Base-by-base conservation (phyloP, 1,140 invertebrate genomes). In the Tetragnatha versicolor region DNA sequence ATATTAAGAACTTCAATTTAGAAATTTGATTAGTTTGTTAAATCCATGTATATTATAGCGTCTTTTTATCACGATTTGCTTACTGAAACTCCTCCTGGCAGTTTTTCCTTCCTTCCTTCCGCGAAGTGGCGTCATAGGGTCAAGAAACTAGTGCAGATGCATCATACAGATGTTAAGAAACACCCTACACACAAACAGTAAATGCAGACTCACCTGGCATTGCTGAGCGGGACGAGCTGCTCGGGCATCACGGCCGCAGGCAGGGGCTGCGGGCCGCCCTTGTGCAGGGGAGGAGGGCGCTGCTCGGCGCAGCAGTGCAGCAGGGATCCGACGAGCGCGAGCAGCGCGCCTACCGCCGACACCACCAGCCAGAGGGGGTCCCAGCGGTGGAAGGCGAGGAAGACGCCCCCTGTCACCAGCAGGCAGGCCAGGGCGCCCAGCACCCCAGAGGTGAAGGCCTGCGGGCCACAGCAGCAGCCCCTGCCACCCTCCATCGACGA, bases 281-380 rank as follows among this genome's bases (percentile, higher is more conserved):
- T n/a, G n/a, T n/a, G n/a, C n/a, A n/a, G n/a, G n/a, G n/a, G n/a
- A n/a, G n/a, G n/a, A n/a, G 63, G 2, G 39, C 37, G 22, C 20
- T 37, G 3, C 39, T 27, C 20, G 33, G 20, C 37, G 42, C 79
- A 80, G 27, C 58, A 80, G 61, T 80, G 79, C 1, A 76, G 60
- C 12, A 76, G 29, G 31, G 79, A 45, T 1, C 79, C 79, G 10
- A 80, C 51, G 5, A 80, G 47, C 7, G 69, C 45, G 2, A 80
- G 47, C 10, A 80, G 20, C 17, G 76, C 65, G 2, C 79, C 79
- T 0, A 80, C 63, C 0, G 35, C 60, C 1, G 79, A 68, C 17
- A 80, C 70, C 25, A 80, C 49, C n/a, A 80, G 63, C 79, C 79
- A 80, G 10, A 80, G 63, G 22, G 61, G 69, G 37, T 80, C 79